Percentiles rank a stretch among this genome's conserved stretches.
phyloP scores from a whole-genome alignment of 2,888 invertebrate genomes.

The Monochamus alternatus region DNA sequence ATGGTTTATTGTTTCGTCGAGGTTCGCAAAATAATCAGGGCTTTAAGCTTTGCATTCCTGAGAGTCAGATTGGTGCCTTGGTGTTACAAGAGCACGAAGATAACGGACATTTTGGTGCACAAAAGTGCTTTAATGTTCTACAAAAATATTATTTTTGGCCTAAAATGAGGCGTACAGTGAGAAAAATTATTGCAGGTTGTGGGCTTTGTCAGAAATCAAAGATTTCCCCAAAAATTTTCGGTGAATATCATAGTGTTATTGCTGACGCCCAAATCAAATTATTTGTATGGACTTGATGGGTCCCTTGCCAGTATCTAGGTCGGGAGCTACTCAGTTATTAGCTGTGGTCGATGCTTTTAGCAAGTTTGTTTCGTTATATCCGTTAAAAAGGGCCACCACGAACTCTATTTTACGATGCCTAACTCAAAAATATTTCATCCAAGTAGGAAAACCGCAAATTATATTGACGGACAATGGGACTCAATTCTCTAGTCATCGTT shows the following conservation, averaged over 20 bases:
- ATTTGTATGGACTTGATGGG: slow-evolving; percentile 14
- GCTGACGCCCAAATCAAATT: too few relatives aligned
- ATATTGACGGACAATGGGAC: not conserved
- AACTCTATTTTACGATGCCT: not conserved
- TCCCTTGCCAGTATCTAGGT: not conserved
- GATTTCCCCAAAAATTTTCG: too few relatives aligned
- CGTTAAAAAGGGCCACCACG: slow-evolving; percentile 5
- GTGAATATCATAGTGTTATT: too few relatives aligned
- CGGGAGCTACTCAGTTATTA: too few relatives aligned
- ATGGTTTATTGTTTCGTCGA: slow-evolving; percentile 1
- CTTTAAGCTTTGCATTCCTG: slow-evolving; percentile 24
- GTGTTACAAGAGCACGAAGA: not conserved
- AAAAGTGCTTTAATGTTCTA: not conserved
- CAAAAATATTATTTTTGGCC: not conserved
- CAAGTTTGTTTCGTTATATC: not conserved
- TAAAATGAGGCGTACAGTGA: too few relatives aligned
- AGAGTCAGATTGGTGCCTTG: not conserved
- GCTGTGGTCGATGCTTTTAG: not conserved
- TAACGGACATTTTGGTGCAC: not conserved
- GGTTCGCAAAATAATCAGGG: slow-evolving; percentile 6
- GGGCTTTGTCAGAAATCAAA: too few relatives aligned
- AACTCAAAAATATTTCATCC: not conserved
- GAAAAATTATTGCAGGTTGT: too few relatives aligned
- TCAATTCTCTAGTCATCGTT: not conserved
- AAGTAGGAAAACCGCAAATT: not conserved